Base-by-base conservation (phyloP, 1,140 invertebrate species). In the Danaus melanippus region DNA sequence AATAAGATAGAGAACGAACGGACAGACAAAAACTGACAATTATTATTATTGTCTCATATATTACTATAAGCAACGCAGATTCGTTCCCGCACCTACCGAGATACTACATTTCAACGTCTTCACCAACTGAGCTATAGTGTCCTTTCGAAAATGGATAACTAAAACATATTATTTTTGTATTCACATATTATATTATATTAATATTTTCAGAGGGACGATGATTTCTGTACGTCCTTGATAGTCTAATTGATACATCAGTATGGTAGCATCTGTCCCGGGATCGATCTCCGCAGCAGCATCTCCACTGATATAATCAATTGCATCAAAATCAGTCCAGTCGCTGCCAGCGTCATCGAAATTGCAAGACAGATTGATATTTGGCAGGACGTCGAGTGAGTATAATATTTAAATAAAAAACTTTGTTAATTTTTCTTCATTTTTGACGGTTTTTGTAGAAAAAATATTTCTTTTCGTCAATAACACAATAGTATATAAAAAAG, bases 241-340 rank as follows among this genome's bases (percentile, higher is more conserved):
- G 4, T 54, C 10, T 47, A 59, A 12, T 9, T 59, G 0, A n/a
- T 59, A 2, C 44, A 46, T 12, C 10, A 8, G 8, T 41, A 17
- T 11, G 46, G 32, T 9, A 43, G 42, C 8, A 57, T 44, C n/a
- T 42, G 45, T 53, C 62, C 57, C 12, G 60, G 63, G 42, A 70
- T 74, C 52, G 66, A 71, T 46, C 52, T 69, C 7, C 17, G 43
- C n/a, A 32, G 54, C 0, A 15, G 32, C 0, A 50, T 69, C 15
- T 41, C 57, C 3, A 51, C 46, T 1, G 41, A 54, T 11, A 11
- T 70, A 21, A 45, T 17, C 12, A 15, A 12, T 0, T 52, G 57
- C 8, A 21, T 71, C 8, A 12, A 15, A 1, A n/a, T 8, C 9
- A 12, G 40, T 12, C 45, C 12, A 17, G 12, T 11, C 15, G 66